phyloP scores from a whole-genome alignment of 2,797 vertebrate genomes.

The Emys orbicularis region DNA sequence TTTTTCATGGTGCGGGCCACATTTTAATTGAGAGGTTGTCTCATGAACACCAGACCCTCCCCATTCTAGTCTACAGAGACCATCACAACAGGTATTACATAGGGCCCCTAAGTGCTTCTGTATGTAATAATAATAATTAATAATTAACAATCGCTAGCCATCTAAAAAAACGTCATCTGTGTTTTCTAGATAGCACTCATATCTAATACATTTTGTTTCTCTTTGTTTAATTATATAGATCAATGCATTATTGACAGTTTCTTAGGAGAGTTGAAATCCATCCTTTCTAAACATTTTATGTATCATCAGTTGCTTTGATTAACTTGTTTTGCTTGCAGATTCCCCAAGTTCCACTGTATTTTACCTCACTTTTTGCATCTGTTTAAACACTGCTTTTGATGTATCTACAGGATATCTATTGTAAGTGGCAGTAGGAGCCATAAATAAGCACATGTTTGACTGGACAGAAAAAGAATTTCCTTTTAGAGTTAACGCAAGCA shows the following conservation, averaged over 20 bases:
- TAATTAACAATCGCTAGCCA: neutral
- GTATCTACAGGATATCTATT: neutral
- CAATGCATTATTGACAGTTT: neutral
- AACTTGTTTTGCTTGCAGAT: conserved; percentile 55
- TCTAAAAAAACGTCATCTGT: neutral
- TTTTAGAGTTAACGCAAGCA: accelerated
- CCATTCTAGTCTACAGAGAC: neutral
- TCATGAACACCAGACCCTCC: neutral
- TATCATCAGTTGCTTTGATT: neutral
- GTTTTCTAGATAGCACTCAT: neutral
- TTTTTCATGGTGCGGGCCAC: neutral
- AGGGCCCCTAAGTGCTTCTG: neutral
- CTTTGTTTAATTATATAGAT: neutral
- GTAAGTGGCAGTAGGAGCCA: neutral
- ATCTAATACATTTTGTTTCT: neutral
- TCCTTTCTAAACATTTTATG: neutral
- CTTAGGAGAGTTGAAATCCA: neutral
- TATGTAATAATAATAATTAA: accelerated
- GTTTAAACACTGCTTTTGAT: conserved; percentile 30
- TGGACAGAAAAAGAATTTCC: neutral
- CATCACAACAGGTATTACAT: accelerated
- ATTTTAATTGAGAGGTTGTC: neutral
- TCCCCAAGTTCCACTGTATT: conserved; percentile 27
- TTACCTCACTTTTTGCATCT: neutral
- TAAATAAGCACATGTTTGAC: neutral